Evolutionary conservation across 2,888 invertebrate genomes (phyloP).

Genomic region (Halictus quadricinctus): DNA sequence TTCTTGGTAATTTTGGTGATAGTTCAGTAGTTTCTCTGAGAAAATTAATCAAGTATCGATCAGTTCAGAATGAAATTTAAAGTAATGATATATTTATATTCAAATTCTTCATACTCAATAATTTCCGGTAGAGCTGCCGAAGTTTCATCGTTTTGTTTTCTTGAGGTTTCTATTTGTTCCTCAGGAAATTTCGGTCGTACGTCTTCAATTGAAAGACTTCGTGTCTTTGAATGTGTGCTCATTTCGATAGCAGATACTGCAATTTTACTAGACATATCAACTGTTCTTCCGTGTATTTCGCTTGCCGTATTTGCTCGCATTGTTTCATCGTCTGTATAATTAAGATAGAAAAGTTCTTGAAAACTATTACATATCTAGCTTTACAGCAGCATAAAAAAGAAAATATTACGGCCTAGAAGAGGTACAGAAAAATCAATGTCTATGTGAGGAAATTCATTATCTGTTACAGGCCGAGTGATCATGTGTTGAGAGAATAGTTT

Average conservation of each 20-base stretch:
- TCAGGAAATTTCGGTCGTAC: neutral
- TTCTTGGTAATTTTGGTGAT: neutral
- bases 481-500: neutral
- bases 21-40: neutral
- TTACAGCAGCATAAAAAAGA: neutral
- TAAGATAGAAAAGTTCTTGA: neutral
- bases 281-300: neutral
- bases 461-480: neutral
- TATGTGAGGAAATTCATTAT: neutral
- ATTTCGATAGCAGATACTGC: neutral
- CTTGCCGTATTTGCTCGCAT: neutral
- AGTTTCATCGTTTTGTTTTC: neutral
- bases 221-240: neutral
- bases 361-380: neutral
- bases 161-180: neutral
- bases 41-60: neutral
- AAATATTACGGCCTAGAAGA: neutral
- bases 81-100: neutral
- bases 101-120: neutral
- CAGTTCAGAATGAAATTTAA: neutral
- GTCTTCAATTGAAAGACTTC: too few relatives aligned
- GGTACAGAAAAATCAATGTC: neutral
- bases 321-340: neutral
- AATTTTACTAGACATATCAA: neutral
- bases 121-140: neutral